Conservation (phyloP, 2,113 vertebrate genomes). For the Rhipidura dahli region DNA sequence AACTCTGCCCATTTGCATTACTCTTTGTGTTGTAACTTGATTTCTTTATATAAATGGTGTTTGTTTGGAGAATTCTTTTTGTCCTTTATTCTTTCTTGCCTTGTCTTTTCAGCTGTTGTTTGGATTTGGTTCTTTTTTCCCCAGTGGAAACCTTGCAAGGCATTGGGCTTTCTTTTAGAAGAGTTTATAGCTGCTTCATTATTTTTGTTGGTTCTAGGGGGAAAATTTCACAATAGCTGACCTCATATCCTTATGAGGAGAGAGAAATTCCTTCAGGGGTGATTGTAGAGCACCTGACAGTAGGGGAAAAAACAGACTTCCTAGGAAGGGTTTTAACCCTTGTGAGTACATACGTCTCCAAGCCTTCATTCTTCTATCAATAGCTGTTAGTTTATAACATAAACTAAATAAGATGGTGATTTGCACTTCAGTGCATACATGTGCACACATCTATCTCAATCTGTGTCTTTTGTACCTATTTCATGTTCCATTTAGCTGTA, state of each 20-base stretch:
- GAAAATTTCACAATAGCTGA: constrained; percentile 42
- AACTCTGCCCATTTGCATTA: background rate
- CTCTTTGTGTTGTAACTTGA: background rate
- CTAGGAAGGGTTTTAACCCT: background rate
- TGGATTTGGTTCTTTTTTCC: background rate
- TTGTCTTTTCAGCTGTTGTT: constrained; percentile 15
- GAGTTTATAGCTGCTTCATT: background rate
- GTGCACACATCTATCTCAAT: accelerated
- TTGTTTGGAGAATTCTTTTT: background rate
- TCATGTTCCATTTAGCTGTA: background rate
- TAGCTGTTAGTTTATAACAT: background rate
- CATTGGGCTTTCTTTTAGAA: background rate
- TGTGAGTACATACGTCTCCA: background rate
- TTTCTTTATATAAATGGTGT: background rate
- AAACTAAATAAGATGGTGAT: background rate
- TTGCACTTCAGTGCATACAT: background rate
- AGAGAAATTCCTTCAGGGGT: constrained; percentile 20
- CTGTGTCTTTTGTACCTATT: background rate
- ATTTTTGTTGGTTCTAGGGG: constrained; percentile 20
- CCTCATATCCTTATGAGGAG: constrained; percentile 21
- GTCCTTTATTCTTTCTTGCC: background rate
- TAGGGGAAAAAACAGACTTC: background rate
- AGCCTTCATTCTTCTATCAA: background rate
- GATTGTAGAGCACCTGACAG: constrained; percentile 23
- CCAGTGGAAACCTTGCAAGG: background rate